phyloP scores from a whole-genome alignment of 2,888 invertebrate genomes.

The Hyposoter dolosus region DNA sequence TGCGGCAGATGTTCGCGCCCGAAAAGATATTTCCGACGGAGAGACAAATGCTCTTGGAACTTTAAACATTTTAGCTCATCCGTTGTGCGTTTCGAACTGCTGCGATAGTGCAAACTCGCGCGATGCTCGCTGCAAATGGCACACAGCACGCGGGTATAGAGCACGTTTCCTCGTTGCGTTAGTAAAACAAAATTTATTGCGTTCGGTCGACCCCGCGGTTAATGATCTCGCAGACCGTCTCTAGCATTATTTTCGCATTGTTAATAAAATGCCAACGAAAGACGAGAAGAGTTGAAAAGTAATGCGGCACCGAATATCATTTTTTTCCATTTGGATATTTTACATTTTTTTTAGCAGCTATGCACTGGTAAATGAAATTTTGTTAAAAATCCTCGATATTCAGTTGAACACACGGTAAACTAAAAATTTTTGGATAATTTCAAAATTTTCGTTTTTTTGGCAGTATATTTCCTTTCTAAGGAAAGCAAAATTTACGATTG shows the following conservation, averaged over 20 bases:
- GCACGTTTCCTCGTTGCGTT: constrained; percentile 66
- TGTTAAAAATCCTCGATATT: no score
- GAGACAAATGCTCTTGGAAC: not conserved
- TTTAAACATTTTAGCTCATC: not conserved
- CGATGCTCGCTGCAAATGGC: constrained; percentile 45
- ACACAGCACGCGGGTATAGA: constrained; percentile 24
- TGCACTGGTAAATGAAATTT: no score
- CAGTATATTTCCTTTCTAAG: no score
- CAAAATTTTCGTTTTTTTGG: no score
- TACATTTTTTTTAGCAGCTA: not conserved
- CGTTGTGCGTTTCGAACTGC: not conserved
- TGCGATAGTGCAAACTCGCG: constrained; percentile 13
- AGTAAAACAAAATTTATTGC: constrained; percentile 82
- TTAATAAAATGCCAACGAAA: not conserved
- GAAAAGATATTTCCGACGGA: not conserved
- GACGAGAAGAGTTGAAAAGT: not conserved
- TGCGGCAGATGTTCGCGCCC: not conserved
- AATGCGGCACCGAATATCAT: no score
- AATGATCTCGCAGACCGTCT: constrained; percentile 59
- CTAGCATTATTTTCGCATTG: not conserved
- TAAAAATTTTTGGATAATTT: no score
- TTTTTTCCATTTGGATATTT: not conserved
- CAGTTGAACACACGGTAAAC: no score
- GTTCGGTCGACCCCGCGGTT: constrained; percentile 70
- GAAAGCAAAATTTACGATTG: no score